Conservation (phyloP, 1,140 invertebrate genomes). For the Muscidifurax raptorellus region DNA sequence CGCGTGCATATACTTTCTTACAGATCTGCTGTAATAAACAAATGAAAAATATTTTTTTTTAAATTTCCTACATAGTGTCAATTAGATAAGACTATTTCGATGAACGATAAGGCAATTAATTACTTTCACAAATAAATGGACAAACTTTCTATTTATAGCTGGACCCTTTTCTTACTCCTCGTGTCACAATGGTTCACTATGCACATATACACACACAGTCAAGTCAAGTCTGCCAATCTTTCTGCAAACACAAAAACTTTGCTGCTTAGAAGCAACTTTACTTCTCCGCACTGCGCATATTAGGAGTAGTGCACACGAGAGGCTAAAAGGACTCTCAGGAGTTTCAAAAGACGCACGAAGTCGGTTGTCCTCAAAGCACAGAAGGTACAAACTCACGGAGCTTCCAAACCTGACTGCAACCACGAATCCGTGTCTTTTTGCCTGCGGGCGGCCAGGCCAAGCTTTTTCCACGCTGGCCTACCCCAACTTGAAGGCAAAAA, state of each 20-base stretch:
- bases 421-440: background rate
- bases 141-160: background rate
- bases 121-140: background rate
- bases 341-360: background rate
- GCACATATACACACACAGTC: background rate
- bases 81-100: background rate
- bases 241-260: background rate
- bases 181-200: background rate
- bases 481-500: background rate
- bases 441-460: background rate
- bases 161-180: background rate
- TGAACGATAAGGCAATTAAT: background rate
- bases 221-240: background rate
- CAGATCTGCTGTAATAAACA: too few relatives aligned
- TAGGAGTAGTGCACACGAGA: too few relatives aligned
- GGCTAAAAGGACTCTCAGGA: background rate
- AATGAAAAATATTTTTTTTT: too few relatives aligned
- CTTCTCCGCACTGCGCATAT: too few relatives aligned
- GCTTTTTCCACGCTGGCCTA: background rate
- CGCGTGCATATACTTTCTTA: too few relatives aligned
- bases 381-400: background rate
- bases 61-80: background rate
- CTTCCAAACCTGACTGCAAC: conserved; percentile 12
- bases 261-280: background rate
- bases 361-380: background rate